These are phyloP conservation scores for Eupeodes luniger DNA, from an alignment of 2,888 invertebrate species.

Conservation along the genomic window DNA sequence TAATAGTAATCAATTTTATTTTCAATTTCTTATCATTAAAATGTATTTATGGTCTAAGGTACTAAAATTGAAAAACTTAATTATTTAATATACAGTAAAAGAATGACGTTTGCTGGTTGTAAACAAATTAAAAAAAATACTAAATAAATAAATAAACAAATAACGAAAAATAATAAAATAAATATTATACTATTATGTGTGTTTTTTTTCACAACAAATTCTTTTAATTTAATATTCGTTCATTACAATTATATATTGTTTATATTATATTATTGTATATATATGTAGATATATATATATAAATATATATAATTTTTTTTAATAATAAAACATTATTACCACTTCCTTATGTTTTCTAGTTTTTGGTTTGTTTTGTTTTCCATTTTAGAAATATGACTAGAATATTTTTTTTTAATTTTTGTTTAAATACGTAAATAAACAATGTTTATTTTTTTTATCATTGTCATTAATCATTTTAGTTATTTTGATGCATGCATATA, in stretches of 20 bases:
- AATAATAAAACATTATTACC: conserved; percentile 30
- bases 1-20: background rate
- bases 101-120: conserved; percentile 16
- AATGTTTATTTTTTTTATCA: conserved; percentile 26
- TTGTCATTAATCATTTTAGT: conserved; percentile 27
- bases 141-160: background rate
- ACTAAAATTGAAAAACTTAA: conserved; percentile 67
- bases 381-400: conserved; percentile 56
- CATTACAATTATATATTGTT: too few species aligned
- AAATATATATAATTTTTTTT: conserved; percentile 22
- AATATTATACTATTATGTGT: background rate
- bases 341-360: conserved; percentile 20
- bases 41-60: conserved; percentile 56
- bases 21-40: conserved; percentile 33
- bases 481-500: conserved; percentile 39
- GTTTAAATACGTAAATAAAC: conserved; percentile 44
- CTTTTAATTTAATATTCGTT: conserved; percentile 6
- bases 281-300: conserved; percentile 14
- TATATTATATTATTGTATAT: conserved; percentile 9
- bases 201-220: conserved; percentile 17
- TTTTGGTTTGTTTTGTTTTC: conserved; percentile 40
- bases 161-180: conserved; percentile 15
- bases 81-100: conserved; percentile 38
- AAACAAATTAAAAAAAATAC: conserved; percentile 24
- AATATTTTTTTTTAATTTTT: conserved; percentile 21